Base-by-base conservation (phyloP, 2,797 vertebrate species). In the Eptatretus atami region DNA sequence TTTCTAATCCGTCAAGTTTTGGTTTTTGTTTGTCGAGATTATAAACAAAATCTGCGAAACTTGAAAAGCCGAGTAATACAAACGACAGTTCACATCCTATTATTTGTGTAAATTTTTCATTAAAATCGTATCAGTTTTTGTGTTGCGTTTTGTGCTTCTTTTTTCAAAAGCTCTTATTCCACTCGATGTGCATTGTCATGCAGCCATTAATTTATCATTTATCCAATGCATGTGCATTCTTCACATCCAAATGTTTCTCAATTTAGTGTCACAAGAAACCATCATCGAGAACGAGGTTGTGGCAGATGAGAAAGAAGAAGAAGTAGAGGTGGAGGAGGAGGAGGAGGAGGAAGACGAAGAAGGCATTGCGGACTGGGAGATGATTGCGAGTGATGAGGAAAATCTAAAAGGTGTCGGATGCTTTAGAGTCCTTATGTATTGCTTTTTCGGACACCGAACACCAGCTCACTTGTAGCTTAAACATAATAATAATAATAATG, bases 311-410 rank as follows among this genome's bases (percentile, higher is more conserved):
- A 72, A 70, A 54, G 64, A 67, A 63, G 67, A 68, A 61, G 76
- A 77, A 68, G 70, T 71, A 68, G 72, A 71, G 70, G 19, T 65
- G 66, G 70, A 70, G 15, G 74, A 75, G 63, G 75, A 78, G 69
- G 77, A 64, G 60, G 66, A 24, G 65, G 77, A 79, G 64, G 65
- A 69, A 1, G 79, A 80, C 61, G 75, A 76, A 66, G 70, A 57
- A 2, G 81, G 78, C 64, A 68, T 83, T 66, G 82, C 82, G 72
- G 80, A 83, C 67, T 84, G 82, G 82, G 82, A 84, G 72, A 79
- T 81, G 61, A 83, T 83, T 76, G 76, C 76, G 69, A 84, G 81
- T 65, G 82, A 84, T 70, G 80, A 83, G 69, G 81, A 83, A 64
- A 74, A 69, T 71, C 0, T 78, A 77, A 0, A 80, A 83, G 0